A percentile compares a stretch with the other conserved stretches of the same genome.
Evolutionary conservation across 2,797 vertebrate species (phyloP).

Genomic region (Crocodylus rhombifer): DNA sequence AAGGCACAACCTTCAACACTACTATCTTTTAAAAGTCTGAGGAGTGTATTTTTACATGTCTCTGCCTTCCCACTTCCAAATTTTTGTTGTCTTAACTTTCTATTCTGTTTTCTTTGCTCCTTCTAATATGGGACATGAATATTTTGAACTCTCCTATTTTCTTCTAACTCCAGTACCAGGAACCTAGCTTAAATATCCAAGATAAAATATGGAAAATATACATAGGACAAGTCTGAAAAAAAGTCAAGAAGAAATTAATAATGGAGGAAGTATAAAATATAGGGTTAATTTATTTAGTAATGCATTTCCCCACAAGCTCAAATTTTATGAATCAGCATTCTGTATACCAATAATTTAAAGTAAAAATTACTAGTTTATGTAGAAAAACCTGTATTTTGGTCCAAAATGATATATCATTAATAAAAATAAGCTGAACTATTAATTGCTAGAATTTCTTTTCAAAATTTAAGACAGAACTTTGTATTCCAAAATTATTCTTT

Average conservation of each 20-base stretch:
- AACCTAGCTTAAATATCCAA: not conserved
- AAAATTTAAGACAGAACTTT: not conserved
- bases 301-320: not conserved
- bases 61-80: not conserved
- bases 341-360: not conserved
- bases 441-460: not conserved
- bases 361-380: not conserved
- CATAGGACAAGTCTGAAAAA: not conserved
- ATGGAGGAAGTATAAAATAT: not conserved
- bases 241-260: too few species aligned
- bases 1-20: not conserved
- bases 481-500: not conserved
- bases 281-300: not conserved
- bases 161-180: not conserved
- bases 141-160: not conserved
- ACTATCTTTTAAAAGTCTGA: not conserved
- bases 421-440: not conserved
- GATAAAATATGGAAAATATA: fast-evolving
- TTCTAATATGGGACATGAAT: not conserved
- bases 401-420: not conserved
- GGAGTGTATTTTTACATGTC: too few species aligned
- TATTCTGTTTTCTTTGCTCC: too few species aligned
- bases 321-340: not conserved
- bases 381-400: not conserved
- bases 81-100: too few species aligned